Percentiles rank a stretch among this genome's conserved stretches.
These are phyloP conservation scores for Drosophila paracracens DNA, from an alignment of 2,888 invertebrate species.

Conservation along the genomic window DNA sequence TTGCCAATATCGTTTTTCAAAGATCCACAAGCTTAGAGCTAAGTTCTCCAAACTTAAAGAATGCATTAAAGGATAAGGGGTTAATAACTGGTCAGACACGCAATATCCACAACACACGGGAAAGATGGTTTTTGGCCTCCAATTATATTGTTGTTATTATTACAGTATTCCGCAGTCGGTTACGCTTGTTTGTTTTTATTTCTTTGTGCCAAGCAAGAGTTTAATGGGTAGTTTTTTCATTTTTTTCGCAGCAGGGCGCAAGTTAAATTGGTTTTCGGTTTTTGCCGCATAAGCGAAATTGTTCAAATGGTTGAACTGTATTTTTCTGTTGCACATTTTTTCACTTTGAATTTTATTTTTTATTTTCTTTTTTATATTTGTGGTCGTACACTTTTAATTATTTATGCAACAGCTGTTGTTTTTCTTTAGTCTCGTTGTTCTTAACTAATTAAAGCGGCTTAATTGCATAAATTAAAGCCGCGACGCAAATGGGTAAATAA, in stretches of 20 bases:
- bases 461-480: conserved; percentile 67
- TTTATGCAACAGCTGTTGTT: conserved; percentile 62
- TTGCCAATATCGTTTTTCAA: not conserved
- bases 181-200: not conserved
- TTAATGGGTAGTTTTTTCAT: conserved; percentile 2
- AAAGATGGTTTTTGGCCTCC: not conserved
- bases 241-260: conserved; percentile 5
- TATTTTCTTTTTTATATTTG: conserved; percentile 1
- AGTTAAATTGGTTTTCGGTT: conserved; percentile 53
- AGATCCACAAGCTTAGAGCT: not conserved
- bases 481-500: conserved; percentile 14
- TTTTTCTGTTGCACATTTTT: conserved; percentile 2
- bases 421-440: conserved; percentile 28
- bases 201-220: not conserved
- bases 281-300: conserved; percentile 38
- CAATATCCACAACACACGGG: not conserved
- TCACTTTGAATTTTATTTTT: conserved; percentile 1
- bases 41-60: not conserved
- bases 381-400: conserved; percentile 23
- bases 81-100: not conserved
- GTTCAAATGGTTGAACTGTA: conserved; percentile 21
- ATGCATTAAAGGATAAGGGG: not conserved
- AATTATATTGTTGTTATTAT: not conserved
- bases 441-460: conserved; percentile 63
- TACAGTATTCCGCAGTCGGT: not conserved